phyloP scores from a whole-genome alignment of 64 coral and sea anemone genomes.

The Montipora cactus region DNA sequence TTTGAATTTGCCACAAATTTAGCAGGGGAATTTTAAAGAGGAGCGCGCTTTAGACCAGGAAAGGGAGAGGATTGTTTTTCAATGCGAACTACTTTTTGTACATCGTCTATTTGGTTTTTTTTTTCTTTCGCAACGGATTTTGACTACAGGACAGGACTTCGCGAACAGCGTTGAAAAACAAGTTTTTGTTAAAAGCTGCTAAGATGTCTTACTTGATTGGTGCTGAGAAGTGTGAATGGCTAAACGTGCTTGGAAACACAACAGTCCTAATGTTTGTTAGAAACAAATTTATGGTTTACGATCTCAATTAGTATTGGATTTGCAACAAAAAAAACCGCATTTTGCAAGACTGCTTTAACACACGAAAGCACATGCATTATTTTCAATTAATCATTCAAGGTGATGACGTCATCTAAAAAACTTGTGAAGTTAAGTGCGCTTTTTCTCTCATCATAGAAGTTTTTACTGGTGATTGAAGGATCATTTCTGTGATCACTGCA shows the following conservation, averaged over 20 bases:
- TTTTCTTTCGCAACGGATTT: background rate
- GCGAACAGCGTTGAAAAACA: too few relatives aligned
- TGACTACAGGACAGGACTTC: background rate
- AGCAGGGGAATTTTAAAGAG: background rate
- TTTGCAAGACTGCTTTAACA: too few relatives aligned
- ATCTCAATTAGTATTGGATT: background rate
- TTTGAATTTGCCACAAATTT: background rate
- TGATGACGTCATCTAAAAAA: too few relatives aligned
- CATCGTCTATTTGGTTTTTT: too few relatives aligned
- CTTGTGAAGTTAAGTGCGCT: background rate
- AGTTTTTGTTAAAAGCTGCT: too few relatives aligned
- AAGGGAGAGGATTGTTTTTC: background rate
- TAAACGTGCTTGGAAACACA: background rate
- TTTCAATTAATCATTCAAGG: too few relatives aligned
- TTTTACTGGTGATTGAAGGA: background rate
- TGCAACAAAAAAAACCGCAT: too few relatives aligned
- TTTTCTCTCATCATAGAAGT: background rate
- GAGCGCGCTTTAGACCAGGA: background rate
- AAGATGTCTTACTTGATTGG: too few relatives aligned
- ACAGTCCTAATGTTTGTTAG: background rate
- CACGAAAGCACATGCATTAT: too few relatives aligned
- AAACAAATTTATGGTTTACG: conserved; percentile 34
- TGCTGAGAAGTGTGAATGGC: background rate
- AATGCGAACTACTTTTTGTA: background rate
- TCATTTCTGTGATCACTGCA: background rate